Evolutionary conservation across 2,888 invertebrate genomes (phyloP), one percentile per base, ranked within the genome.

Genomic region (Harmothoe impar): DNA sequence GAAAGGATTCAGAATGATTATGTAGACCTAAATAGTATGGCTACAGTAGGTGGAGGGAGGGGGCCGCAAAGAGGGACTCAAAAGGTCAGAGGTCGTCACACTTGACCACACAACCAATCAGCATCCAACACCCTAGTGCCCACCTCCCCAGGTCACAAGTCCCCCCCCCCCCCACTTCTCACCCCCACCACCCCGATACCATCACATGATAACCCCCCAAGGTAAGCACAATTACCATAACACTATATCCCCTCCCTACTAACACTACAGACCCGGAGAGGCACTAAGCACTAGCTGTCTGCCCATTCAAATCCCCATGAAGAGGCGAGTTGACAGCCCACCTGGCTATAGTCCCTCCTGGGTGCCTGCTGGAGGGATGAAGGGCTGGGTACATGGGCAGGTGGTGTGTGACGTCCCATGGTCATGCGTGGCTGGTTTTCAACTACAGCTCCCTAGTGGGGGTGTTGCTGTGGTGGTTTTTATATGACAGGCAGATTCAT

Each of bases 31-130:
- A n/a, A n/a, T n/a, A n/a, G n/a, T 10, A 43, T 43, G 43, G 43
- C 43, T 43, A 10, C 3, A 43, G 43, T 7, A 10, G 43, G 10
- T 43, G 5, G 43, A 10, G 68, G 23, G 23, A 56, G 29, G 68
- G 68, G 68, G 68, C 3, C 20, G 23, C 20, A 56, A 20, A 56
- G 68, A n/a, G 29, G 68, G 68, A 29, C 1, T 68, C 43, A 43
- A 43, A 10, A 10, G 43, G 43, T 43, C 43, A 43, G 43, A 43
- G 43, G 43, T 43, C 43, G 43, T 43, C 43, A 23, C 43, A 81
- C 81, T 81, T 81, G 81, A 81, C 81, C 81, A 81, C 81, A 33
- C 35, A 81, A 35, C 17, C 81, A 81, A 81, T 81, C 81, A 81
- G 17, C 43, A 33, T 43, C 81, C 43, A 43, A 43, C 43, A 43